These are phyloP conservation scores for Machaerirhynchus nigripectus DNA, from an alignment of 2,113 vertebrate genomes.

Conservation along the genomic window DNA sequence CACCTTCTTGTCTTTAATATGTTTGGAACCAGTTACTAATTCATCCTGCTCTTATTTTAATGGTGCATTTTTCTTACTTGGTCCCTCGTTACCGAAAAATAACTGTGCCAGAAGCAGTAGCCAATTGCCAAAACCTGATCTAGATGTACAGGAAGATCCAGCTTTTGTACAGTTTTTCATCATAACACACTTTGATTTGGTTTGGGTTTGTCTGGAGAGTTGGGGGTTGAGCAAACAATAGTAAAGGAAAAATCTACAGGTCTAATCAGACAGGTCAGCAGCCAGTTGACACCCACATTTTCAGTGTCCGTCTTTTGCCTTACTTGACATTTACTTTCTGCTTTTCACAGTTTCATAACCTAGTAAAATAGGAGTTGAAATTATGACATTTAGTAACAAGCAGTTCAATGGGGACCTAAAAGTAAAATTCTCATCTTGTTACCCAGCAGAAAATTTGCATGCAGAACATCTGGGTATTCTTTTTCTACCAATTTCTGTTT, in stretches of 20 bases:
- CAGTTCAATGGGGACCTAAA: neutral
- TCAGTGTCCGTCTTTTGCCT: neutral
- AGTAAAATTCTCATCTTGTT: neutral
- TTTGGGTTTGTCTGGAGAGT: neutral
- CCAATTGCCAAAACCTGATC: neutral
- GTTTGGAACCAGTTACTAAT: neutral
- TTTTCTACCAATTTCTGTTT: neutral
- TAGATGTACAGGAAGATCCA: neutral
- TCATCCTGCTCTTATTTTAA: neutral
- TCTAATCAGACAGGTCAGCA: neutral
- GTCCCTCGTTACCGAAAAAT: neutral
- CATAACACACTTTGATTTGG: neutral
- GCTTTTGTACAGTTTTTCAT: neutral
- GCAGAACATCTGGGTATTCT: neutral
- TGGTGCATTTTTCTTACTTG: neutral
- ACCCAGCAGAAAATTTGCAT: neutral
- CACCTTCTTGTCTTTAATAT: neutral
- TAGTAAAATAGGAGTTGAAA: neutral
- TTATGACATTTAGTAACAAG: fast-evolving
- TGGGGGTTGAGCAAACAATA: neutral
- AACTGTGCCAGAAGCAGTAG: neutral
- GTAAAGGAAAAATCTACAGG: neutral
- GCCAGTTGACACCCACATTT: neutral
- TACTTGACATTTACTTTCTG: neutral
- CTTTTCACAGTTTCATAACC: neutral